phyloP scores from a whole-genome alignment of 2,888 invertebrate genomes.

The Myopa testacea region DNA sequence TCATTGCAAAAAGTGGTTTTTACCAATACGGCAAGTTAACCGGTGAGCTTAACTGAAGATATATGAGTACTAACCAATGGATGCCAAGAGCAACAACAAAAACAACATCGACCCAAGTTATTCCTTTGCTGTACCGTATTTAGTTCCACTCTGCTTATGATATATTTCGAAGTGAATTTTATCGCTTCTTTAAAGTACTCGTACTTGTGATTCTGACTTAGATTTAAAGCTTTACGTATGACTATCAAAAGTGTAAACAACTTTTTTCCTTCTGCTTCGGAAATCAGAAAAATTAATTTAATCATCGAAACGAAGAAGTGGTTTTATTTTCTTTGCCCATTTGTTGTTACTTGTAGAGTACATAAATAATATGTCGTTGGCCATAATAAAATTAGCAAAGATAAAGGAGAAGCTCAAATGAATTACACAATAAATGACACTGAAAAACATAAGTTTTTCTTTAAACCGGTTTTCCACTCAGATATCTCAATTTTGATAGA shows the following conservation, averaged over 20 bases:
- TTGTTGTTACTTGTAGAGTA: no score
- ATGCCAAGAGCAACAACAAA: neutral
- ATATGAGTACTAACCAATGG: neutral
- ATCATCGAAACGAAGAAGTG: no score
- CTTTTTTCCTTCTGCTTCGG: constrained; percentile 45
- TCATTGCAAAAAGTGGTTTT: neutral
- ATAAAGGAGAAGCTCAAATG: neutral
- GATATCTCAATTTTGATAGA: neutral
- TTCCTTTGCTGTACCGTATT: neutral
- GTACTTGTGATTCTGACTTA: neutral
- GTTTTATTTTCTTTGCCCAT: no score
- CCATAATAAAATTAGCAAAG: neutral
- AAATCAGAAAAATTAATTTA: neutral
- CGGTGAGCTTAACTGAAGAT: neutral
- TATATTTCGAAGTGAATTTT: no score
- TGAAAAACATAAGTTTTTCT: no score
- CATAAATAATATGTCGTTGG: neutral
- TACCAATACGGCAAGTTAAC: neutral
- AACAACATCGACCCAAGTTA: neutral
- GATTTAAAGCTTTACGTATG: constrained; percentile 43
- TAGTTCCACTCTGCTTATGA: neutral
- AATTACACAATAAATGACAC: constrained; percentile 16
- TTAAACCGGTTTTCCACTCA: no score
- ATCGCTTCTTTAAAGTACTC: no score
- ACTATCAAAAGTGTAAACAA: constrained; percentile 60